A percentile compares a stretch with the other conserved stretches of the same genome.
Conservation (phyloP, 2,113 vertebrate genomes). For the Rousettus leschenaultii region DNA sequence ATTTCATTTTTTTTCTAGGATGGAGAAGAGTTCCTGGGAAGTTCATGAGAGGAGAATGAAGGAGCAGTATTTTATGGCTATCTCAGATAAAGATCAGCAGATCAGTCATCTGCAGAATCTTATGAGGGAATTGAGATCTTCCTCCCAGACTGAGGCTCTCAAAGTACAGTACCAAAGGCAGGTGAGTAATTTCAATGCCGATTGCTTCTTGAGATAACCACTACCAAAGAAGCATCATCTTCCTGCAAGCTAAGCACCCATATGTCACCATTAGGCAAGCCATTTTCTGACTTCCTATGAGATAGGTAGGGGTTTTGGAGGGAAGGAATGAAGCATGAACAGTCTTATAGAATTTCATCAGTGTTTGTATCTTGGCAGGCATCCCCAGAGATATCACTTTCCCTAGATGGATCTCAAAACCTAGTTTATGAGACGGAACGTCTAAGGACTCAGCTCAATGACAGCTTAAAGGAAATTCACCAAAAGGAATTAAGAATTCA, state of each 20-base stretch:
- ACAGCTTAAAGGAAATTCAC: conserved; percentile 85
- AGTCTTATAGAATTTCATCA: background rate
- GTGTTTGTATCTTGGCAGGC: conserved; percentile 70
- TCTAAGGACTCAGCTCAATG: conserved; percentile 80
- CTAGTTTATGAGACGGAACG: conserved; percentile 75
- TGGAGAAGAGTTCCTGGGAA: conserved; percentile 84
- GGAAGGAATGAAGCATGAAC: background rate
- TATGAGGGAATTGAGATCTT: conserved; percentile 79
- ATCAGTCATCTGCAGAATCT: conserved; percentile 84
- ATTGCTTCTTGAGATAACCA: background rate
- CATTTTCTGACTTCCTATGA: background rate
- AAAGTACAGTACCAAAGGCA: conserved; percentile 82
- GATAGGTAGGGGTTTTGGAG: background rate
- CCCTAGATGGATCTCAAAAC: conserved; percentile 50
- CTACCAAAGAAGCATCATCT: background rate
- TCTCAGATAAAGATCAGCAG: conserved; percentile 90
- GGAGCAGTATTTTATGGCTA: conserved; percentile 87
- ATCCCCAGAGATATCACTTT: conserved; percentile 54
- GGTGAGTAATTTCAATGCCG: conserved; percentile 70
- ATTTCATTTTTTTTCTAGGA: conserved; percentile 60
- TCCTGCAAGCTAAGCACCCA: background rate
- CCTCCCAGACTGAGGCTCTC: conserved; percentile 65
- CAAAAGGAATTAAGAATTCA: conserved; percentile 86
- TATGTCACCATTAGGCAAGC: background rate
- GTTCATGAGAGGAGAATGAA: conserved; percentile 85